Evolutionary conservation across 2,797 vertebrate species (phyloP).

Genomic region (Ptychadena robeensis): DNA sequence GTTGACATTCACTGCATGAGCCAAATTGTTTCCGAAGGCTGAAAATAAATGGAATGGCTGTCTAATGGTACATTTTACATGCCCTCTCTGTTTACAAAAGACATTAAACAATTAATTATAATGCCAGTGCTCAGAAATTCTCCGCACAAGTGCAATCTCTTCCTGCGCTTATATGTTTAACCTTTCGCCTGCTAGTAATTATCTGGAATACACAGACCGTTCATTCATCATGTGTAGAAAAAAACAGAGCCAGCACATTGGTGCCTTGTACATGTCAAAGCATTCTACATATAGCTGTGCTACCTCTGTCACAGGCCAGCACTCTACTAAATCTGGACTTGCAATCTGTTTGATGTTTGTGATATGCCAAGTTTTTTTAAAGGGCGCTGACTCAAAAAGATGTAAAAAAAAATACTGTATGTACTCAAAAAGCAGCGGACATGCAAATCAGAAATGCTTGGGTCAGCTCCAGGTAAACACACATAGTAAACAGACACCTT

Average conservation of each 20-base stretch:
- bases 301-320: conserved; percentile 8
- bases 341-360: not conserved
- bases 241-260: conserved; percentile 62
- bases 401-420: too few species aligned
- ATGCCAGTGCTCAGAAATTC: not conserved
- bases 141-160: not conserved
- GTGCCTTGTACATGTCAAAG: conserved; percentile 25
- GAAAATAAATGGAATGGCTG: not conserved
- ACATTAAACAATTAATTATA: conserved; percentile 1
- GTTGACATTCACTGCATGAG: too few species aligned
- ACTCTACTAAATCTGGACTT: not conserved
- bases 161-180: conserved; percentile 46
- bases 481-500: too few species aligned
- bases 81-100: not conserved
- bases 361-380: not conserved
- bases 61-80: not conserved
- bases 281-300: conserved; percentile 62
- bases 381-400: too few species aligned
- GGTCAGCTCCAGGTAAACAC: too few species aligned
- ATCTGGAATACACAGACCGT: conserved; percentile 69
- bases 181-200: conserved; percentile 68
- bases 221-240: conserved; percentile 65
- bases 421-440: too few species aligned
- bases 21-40: not conserved
- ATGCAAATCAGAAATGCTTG: too few species aligned